Evolutionary conservation across 2,797 vertebrate species (phyloP).

Genomic region (Orientallactaga sibirica): DNA sequence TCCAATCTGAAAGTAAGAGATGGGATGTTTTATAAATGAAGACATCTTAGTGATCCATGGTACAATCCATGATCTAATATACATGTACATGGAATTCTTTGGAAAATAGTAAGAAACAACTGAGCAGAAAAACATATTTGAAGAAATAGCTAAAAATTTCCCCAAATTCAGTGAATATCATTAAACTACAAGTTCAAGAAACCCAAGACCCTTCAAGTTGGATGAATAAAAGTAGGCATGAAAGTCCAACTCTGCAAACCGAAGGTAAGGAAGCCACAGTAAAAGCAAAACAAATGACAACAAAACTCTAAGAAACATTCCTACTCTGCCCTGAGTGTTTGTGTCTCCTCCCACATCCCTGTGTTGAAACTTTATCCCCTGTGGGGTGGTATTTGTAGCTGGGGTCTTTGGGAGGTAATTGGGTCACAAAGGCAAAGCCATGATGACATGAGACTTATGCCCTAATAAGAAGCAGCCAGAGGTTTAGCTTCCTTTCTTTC

Average conservation of each 20-base stretch:
- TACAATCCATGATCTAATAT: background rate
- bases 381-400: background rate
- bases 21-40: background rate
- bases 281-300: background rate
- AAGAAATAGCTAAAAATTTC: background rate
- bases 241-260: background rate
- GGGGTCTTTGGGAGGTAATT: background rate
- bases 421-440: background rate
- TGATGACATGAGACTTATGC: background rate
- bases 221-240: background rate
- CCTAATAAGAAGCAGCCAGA: background rate
- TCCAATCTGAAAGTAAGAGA: conserved; percentile 23
- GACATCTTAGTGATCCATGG: background rate
- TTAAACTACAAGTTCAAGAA: background rate
- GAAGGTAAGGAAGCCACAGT: background rate
- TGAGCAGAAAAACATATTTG: background rate
- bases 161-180: background rate
- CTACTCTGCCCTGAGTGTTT: background rate
- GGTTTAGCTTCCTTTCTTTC: background rate
- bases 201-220: background rate
- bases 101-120: background rate
- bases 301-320: background rate
- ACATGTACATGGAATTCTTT: background rate
- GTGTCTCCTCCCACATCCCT: background rate
- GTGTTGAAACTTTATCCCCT: background rate